Conservation (phyloP, 92 coral and sea anemone species). For the Montipora capitata region DNA sequence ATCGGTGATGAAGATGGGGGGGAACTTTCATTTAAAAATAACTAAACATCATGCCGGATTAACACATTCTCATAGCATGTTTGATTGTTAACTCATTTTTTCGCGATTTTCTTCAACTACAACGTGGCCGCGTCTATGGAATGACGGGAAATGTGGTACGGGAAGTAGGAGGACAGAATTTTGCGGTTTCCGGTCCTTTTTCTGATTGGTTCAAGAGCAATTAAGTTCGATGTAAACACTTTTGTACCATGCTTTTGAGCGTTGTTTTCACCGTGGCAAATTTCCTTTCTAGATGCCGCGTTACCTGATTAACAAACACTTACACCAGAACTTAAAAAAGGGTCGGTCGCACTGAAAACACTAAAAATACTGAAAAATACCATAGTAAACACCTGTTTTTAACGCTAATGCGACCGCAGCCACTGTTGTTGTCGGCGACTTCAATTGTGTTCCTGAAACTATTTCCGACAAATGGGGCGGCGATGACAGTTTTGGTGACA, state of each 20-base stretch:
- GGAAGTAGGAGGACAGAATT: too few species aligned
- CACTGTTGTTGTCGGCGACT: constrained; percentile 5
- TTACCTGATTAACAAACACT: not conserved
- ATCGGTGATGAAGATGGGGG: not conserved
- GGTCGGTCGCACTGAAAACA: not conserved
- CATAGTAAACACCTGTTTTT: not conserved
- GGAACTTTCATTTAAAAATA: not conserved
- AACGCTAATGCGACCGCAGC: too few species aligned
- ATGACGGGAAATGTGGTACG: not conserved
- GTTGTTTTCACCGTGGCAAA: not conserved
- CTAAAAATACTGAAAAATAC: not conserved
- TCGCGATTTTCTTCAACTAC: not conserved
- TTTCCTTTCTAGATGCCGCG: not conserved
- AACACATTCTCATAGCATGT: not conserved
- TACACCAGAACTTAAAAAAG: constrained; percentile 1
- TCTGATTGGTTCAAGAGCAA: constrained; percentile 2
- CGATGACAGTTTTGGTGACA: constrained; percentile 1
- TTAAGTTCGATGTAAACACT: not conserved
- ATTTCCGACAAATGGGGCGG: constrained; percentile 11
- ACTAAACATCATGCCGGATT: too few species aligned
- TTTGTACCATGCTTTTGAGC: not conserved
- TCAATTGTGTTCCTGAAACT: not conserved
- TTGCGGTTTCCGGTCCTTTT: not conserved
- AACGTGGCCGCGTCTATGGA: not conserved
- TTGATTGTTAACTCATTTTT: not conserved